phyloP scores from a whole-genome alignment of 2,113 vertebrate species.

The Corythornis vintsioides region DNA sequence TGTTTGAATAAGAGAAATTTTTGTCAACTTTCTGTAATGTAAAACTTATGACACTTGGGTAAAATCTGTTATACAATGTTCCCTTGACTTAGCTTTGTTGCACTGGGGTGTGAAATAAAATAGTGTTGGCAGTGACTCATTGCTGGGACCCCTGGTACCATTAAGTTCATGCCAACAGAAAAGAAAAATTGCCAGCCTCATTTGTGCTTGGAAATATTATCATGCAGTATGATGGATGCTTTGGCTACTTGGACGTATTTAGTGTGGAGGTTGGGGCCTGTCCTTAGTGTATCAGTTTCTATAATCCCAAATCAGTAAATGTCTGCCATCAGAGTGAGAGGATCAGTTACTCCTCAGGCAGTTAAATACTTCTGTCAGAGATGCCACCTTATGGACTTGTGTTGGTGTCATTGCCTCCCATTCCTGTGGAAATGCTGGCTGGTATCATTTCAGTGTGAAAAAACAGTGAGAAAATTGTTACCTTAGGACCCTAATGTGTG shows the following conservation, averaged over 20 bases:
- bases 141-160: not conserved
- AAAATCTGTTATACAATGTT: not conserved
- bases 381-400: not conserved
- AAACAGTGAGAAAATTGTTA: not conserved
- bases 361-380: not conserved
- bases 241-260: not conserved
- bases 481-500: accelerated
- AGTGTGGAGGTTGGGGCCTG: not conserved
- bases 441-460: accelerated
- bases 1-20: not conserved
- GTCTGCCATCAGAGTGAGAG: not conserved
- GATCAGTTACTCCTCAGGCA: not conserved
- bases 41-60: conserved; percentile 1
- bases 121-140: not conserved
- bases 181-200: not conserved
- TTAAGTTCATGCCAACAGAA: conserved; percentile 3
- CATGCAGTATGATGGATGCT: not conserved
- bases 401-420: not conserved
- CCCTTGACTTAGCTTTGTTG: not conserved
- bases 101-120: not conserved
- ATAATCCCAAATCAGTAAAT: not conserved
- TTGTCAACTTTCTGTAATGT: not conserved
- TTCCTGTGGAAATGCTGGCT: not conserved
- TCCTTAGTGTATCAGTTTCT: not conserved
- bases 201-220: conserved; percentile 3